Evolutionary conservation across 2,113 vertebrate genomes (phyloP).

Genomic region (Notothenia rossii): DNA sequence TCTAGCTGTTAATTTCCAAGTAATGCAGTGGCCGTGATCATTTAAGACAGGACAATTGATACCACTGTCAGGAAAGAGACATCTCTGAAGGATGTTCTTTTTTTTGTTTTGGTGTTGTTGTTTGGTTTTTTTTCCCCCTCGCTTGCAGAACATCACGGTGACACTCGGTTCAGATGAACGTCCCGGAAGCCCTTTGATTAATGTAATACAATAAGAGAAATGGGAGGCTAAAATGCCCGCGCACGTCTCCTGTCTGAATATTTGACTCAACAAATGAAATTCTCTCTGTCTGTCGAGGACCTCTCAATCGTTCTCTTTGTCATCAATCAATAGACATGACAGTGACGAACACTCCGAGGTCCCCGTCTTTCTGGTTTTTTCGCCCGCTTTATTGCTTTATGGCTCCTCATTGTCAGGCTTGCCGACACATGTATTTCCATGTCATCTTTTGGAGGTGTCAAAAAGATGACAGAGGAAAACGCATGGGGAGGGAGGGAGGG

Average conservation of each 20-base stretch:
- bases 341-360: constrained; percentile 89
- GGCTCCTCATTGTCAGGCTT: constrained; percentile 66
- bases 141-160: constrained; percentile 85
- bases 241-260: constrained; percentile 89
- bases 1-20: constrained; percentile 90
- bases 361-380: constrained; percentile 68
- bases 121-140: constrained; percentile 9
- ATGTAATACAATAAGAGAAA: constrained; percentile 93
- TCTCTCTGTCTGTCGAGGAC: constrained; percentile 78
- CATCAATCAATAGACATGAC: constrained; percentile 95
- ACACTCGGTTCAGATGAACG: constrained; percentile 87
- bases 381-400: constrained; percentile 58
- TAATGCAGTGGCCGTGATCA: constrained; percentile 90
- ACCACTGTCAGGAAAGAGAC: constrained; percentile 86
- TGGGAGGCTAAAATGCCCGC: constrained; percentile 89
- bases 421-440: constrained; percentile 72
- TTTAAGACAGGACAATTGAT: constrained; percentile 89
- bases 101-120: neutral
- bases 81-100: constrained; percentile 81
- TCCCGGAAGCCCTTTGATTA: constrained; percentile 91
- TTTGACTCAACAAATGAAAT: constrained; percentile 91
- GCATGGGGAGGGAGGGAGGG: neutral
- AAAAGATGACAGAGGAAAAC: constrained; percentile 66
- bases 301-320: constrained; percentile 93
- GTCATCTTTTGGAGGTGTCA: constrained; percentile 74